Base-by-base conservation (phyloP, 2,888 invertebrate species). In the Carterocephalus palaemon region DNA sequence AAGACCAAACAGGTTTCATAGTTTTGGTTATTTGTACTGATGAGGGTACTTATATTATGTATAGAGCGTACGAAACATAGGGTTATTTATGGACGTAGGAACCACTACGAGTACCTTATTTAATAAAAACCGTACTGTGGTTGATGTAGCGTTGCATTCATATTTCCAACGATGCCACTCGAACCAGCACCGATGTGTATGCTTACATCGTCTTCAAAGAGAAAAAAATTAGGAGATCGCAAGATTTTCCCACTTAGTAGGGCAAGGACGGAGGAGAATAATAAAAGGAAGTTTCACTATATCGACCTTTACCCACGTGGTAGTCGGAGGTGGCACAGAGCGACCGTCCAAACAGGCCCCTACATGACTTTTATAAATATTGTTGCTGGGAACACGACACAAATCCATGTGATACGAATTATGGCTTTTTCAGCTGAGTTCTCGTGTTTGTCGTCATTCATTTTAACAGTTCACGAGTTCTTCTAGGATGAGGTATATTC, bases 281-380 rank as follows among this genome's bases (percentile, higher is more conserved):
- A 36, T 36, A 12, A 24, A 10, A 9, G 12, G n/a, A 22, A 16
- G 24, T 9, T 17, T 24, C n/a, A 24, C 5, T 24, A 24, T 24
- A 16, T 24, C 4, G 24, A 26, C 37, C 7, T 37, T 19, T 10
- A 28, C 24, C 17, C 19, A 19, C 16, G 28, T 26, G 12, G 26
- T 12, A 12, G 26, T n/a, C 19, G 17, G 12, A 6, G 23, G 9
- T 32, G 16, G 13, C 22, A 9, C 3, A 3, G 19, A 9, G 33
- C 13, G 4, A 34, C 17, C 16, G n/a, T 7, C 10, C 19, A 28
- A 26, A 13, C n/a, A 34, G 12, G 19, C 12, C 12, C 17, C n/a
- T n/a, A 19, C 19, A 28, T 37, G 26, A 37, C 37, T 28, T 28
- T 19, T 10, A 26, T 28, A 26, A 19, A 37, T 37, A n/a, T 12